A percentile compares a stretch with the other conserved stretches of the same genome.
Conservation (phyloP, 2,888 invertebrate species). For the Spodoptera picta region DNA sequence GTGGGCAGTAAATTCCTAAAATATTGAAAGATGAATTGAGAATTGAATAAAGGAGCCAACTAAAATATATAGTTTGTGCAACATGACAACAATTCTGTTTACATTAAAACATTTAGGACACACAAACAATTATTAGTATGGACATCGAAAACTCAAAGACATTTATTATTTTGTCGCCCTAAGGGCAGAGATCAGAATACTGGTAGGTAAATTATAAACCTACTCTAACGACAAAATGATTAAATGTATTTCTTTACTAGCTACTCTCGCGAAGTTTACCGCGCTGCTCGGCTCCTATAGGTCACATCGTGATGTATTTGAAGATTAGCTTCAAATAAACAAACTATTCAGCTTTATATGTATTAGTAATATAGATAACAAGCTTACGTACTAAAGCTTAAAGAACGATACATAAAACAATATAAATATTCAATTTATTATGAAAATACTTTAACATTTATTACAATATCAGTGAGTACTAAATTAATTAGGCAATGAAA, state of each 20-base stretch:
- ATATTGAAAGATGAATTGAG: constrained; percentile 14
- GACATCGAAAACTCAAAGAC: constrained; percentile 43
- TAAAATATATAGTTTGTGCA: constrained; percentile 43
- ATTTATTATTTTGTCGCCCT: constrained; percentile 18
- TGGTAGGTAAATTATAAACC: constrained; percentile 56
- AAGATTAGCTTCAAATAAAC: too few relatives aligned
- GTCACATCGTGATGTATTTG: too few relatives aligned
- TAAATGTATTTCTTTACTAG: constrained; percentile 40
- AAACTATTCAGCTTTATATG: too few relatives aligned
- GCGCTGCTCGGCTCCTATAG: background rate
- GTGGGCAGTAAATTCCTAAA: too few relatives aligned
- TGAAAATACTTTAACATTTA: constrained; percentile 69
- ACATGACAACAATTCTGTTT: constrained; percentile 40
- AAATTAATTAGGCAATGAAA: constrained; percentile 59
- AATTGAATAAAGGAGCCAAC: constrained; percentile 40
- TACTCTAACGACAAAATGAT: constrained; percentile 59
- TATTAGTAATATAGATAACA: constrained; percentile 42
- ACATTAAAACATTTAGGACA: constrained; percentile 42
- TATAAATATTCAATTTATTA: constrained; percentile 54
- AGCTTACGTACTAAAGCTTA: constrained; percentile 58
- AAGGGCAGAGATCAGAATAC: constrained; percentile 38
- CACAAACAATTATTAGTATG: constrained; percentile 35
- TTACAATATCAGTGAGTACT: constrained; percentile 55
- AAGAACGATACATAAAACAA: constrained; percentile 61
- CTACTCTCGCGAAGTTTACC: background rate